phyloP scores from a whole-genome alignment of 2,797 vertebrate genomes.

The Epinephelus coioides region DNA sequence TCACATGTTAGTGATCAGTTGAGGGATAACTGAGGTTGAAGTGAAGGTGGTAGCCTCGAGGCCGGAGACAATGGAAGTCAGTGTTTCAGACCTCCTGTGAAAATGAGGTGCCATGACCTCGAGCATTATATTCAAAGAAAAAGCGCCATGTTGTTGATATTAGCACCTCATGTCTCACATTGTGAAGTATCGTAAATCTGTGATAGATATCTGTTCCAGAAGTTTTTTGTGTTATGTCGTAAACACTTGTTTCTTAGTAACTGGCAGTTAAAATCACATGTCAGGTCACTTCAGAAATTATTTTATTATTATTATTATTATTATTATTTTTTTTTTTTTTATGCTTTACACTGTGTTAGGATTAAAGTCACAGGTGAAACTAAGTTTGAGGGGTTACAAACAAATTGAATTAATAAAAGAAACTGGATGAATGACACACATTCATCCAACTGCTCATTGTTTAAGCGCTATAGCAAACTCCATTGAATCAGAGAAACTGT shows the following conservation, averaged over 20 bases:
- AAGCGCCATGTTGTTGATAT: conserved; percentile 23
- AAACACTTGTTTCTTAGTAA: neutral
- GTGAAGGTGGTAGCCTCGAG: conserved; percentile 28
- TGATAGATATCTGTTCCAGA: conserved; percentile 4
- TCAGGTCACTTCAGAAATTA: neutral
- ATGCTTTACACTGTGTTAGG: neutral
- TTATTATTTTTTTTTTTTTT: too few relatives aligned
- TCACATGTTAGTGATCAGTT: conserved; percentile 56
- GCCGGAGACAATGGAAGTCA: conserved; percentile 35
- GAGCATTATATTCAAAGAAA: conserved; percentile 7
- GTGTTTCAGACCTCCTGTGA: conserved; percentile 31
- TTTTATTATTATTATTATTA: too few relatives aligned
- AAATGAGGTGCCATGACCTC: conserved; percentile 21
- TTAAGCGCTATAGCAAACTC: neutral
- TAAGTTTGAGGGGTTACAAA: neutral
- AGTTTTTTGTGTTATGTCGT: neutral
- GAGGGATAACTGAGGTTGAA: conserved; percentile 24
- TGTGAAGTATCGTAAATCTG: conserved; percentile 13
- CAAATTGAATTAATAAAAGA: neutral
- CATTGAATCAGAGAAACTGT: neutral
- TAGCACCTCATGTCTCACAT: neutral
- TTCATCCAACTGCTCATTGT: neutral
- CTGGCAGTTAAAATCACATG: neutral
- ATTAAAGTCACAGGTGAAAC: neutral
- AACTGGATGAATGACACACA: too few relatives aligned